Percentiles rank a stretch among this genome's conserved stretches.
Evolutionary conservation across 2,888 invertebrate species (phyloP).

Genomic region (Pseudanteris insignis): DNA sequence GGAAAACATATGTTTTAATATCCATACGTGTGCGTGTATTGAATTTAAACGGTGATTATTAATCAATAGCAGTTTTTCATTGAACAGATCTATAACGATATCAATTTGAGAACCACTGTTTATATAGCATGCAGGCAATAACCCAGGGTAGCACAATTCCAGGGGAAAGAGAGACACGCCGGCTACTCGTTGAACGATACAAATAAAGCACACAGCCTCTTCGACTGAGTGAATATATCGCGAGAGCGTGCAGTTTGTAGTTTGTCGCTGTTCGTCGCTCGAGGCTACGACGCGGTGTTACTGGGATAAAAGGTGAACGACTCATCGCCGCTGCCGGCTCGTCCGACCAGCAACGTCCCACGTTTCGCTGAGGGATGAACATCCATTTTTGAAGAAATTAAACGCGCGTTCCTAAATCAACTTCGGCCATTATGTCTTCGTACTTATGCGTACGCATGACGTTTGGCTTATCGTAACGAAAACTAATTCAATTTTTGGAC

Average conservation of each 20-base stretch:
- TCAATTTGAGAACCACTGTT: conserved; percentile 44
- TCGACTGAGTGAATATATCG: conserved; percentile 49
- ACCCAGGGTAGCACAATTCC: conserved; percentile 45
- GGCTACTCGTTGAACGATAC: conserved; percentile 57
- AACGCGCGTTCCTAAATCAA: conserved; percentile 27
- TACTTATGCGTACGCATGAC: neutral
- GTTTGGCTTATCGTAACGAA: conserved; percentile 10
- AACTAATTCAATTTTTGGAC: conserved; percentile 3
- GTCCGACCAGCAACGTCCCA: conserved; percentile 59
- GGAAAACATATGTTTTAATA: too few relatives aligned
- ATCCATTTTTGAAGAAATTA: conserved; percentile 54
- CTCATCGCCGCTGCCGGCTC: conserved; percentile 57
- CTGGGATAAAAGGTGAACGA: conserved; percentile 67
- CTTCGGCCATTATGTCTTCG: conserved; percentile 14
- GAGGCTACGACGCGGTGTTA: conserved; percentile 64
- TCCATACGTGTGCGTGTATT: too few relatives aligned
- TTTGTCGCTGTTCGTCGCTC: conserved; percentile 57
- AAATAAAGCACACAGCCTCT: conserved; percentile 57
- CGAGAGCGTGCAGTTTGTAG: conserved; percentile 58
- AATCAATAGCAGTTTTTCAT: too few relatives aligned
- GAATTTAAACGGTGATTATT: too few relatives aligned
- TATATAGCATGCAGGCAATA: conserved; percentile 42
- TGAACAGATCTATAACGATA: neutral
- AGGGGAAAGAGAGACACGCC: conserved; percentile 52
- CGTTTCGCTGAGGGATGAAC: conserved; percentile 58